Evolutionary conservation across 2,113 vertebrate species (phyloP).

Genomic region (Sapayoa aenigma): DNA sequence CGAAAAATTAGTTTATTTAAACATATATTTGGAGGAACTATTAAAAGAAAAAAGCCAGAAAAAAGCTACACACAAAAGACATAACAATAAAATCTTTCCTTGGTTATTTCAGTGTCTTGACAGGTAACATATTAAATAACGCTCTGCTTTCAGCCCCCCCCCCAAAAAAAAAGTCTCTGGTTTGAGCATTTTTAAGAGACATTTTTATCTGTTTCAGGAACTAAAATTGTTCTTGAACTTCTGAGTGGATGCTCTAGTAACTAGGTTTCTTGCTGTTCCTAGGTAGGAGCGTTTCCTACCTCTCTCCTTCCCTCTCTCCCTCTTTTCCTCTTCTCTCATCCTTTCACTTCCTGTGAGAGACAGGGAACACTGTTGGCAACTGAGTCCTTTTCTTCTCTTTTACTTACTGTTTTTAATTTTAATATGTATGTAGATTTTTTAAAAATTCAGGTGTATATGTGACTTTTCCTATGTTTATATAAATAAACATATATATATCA

Average conservation of each 20-base stretch:
- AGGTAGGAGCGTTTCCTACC: neutral
- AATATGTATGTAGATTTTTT: neutral
- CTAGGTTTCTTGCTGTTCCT: neutral
- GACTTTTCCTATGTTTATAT: neutral
- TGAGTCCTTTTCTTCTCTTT: neutral
- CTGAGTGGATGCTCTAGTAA: neutral
- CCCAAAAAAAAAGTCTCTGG: neutral
- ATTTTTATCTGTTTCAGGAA: neutral
- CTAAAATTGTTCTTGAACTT: neutral
- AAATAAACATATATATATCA: neutral
- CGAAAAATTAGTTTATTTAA: neutral
- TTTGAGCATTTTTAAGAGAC: neutral
- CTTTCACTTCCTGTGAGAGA: neutral
- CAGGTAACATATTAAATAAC: neutral
- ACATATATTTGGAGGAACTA: neutral
- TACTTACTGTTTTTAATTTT: neutral
- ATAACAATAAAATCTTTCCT: neutral
- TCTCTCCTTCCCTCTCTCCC: too few relatives aligned
- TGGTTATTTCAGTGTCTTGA: neutral
- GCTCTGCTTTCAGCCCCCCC: neutral
- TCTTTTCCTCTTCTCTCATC: neutral
- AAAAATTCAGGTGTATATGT: neutral
- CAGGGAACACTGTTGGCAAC: neutral
- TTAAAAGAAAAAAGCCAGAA: neutral
- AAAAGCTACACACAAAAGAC: neutral